A percentile compares a stretch with the other conserved stretches of the same genome.
These are phyloP conservation scores for Delphinus delphis DNA, from an alignment of 2,113 vertebrate species.

Conservation along the genomic window DNA sequence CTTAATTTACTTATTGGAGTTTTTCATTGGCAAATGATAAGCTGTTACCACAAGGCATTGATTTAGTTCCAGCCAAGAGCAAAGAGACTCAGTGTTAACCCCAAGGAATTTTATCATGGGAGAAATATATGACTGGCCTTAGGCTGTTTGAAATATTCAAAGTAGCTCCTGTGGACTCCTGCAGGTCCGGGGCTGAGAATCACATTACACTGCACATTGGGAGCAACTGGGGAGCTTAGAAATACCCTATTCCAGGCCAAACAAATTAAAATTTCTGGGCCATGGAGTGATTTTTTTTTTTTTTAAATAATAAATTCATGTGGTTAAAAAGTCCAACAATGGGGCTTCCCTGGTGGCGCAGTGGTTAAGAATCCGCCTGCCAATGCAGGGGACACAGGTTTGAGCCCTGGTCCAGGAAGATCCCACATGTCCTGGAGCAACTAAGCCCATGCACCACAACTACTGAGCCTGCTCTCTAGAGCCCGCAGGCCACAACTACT, in stretches of 20 bases:
- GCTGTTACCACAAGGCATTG: background rate
- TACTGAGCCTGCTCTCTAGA: too few relatives aligned
- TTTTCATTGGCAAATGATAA: constrained; percentile 41
- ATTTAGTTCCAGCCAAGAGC: background rate
- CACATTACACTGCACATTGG: background rate
- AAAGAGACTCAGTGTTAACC: background rate
- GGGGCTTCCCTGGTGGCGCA: too few relatives aligned
- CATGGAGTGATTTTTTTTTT: background rate
- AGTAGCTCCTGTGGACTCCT: background rate
- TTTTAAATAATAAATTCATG: background rate
- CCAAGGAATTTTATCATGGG: background rate
- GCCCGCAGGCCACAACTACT: too few relatives aligned
- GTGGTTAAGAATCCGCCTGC: too few relatives aligned
- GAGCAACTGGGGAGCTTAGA: background rate
- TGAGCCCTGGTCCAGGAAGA: too few relatives aligned
- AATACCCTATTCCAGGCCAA: background rate
- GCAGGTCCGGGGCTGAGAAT: background rate
- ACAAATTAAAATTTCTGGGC: background rate
- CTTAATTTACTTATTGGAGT: background rate
- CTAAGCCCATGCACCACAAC: too few relatives aligned
- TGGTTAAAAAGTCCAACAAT: background rate
- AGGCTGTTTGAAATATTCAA: background rate
- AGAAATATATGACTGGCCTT: background rate
- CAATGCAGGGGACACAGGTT: too few relatives aligned
- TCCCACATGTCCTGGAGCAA: too few relatives aligned